Conservation (phyloP, 2,888 invertebrate species). For the Miltochrista miniata region DNA sequence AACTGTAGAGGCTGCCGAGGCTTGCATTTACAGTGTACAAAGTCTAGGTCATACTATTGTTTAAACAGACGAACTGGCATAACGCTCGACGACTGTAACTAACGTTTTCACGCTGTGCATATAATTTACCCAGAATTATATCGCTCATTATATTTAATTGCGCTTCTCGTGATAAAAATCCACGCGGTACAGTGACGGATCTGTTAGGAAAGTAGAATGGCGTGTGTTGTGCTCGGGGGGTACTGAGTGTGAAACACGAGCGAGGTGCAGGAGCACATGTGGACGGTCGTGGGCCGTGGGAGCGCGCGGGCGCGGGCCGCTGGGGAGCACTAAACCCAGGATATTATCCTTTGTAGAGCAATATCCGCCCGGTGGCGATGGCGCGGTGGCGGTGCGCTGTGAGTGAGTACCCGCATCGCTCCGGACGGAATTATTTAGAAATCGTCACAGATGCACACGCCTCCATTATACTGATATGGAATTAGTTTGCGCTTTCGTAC, state of each 20-base stretch:
- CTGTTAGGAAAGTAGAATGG: too few species aligned
- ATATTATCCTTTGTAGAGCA: slow-evolving; percentile 1
- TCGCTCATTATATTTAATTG: not conserved
- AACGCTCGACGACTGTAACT: not conserved
- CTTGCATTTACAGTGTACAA: not conserved
- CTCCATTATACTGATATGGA: not conserved
- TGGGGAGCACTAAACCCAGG: slow-evolving; percentile 4
- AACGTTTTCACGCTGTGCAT: not conserved
- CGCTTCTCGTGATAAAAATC: too few species aligned
- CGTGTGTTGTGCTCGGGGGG: too few species aligned
- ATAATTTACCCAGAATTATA: not conserved
- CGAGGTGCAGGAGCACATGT: slow-evolving; percentile 1
- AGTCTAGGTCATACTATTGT: not conserved
- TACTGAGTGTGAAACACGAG: too few species aligned
- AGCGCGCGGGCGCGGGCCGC: not conserved
- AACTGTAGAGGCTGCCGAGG: not conserved
- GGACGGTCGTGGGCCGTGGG: slow-evolving; percentile 1
- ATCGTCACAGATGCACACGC: slow-evolving; percentile 4
- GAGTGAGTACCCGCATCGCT: not conserved
- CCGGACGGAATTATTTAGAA: slow-evolving; percentile 20
- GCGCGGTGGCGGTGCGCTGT: too few species aligned
- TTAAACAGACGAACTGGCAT: not conserved
- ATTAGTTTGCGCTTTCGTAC: not conserved
- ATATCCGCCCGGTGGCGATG: slow-evolving; percentile 4
- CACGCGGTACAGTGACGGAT: too few species aligned